A percentile compares a stretch with the other conserved stretches of the same genome.
These are phyloP conservation scores for Mantis religiosa DNA, from an alignment of 2,888 invertebrate genomes.

Conservation along the genomic window DNA sequence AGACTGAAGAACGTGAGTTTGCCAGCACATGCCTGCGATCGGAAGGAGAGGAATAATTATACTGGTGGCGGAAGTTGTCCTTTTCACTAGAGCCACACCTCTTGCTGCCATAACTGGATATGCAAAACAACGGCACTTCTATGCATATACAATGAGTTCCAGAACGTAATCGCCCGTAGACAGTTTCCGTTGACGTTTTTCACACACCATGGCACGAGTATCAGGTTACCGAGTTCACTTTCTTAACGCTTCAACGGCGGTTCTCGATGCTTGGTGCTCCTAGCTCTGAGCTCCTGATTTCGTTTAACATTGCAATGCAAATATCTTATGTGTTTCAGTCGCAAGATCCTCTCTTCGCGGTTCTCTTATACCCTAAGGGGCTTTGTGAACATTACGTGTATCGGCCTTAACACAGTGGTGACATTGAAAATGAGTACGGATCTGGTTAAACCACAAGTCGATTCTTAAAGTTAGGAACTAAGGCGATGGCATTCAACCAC, in stretches of 20 bases:
- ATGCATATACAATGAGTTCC: not conserved
- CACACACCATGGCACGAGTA: not conserved
- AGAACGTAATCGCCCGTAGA: not conserved
- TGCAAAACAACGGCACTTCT: not conserved
- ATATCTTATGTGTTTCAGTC: too few species aligned
- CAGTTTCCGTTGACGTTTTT: not conserved
- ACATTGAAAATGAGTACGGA: too few species aligned
- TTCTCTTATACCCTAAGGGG: too few species aligned
- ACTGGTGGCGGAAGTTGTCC: not conserved
- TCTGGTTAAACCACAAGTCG: too few species aligned
- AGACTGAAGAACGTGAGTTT: too few species aligned
- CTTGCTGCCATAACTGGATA: not conserved
- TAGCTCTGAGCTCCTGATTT: too few species aligned
- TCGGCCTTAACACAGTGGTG: too few species aligned
- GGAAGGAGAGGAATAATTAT: not conserved
- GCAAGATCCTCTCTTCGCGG: too few species aligned
- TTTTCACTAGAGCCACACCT: not conserved
- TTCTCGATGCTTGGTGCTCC: not conserved
- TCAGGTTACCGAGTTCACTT: not conserved
- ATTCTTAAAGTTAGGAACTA: too few species aligned
- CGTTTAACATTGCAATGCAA: too few species aligned
- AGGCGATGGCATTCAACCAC: too few species aligned
- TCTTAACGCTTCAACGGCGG: not conserved
- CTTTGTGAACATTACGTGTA: too few species aligned
- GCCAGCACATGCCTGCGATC: not conserved